phyloP scores from a whole-genome alignment of 1,140 invertebrate genomes.

The Pachyrhynchus sulphureomaculatus region DNA sequence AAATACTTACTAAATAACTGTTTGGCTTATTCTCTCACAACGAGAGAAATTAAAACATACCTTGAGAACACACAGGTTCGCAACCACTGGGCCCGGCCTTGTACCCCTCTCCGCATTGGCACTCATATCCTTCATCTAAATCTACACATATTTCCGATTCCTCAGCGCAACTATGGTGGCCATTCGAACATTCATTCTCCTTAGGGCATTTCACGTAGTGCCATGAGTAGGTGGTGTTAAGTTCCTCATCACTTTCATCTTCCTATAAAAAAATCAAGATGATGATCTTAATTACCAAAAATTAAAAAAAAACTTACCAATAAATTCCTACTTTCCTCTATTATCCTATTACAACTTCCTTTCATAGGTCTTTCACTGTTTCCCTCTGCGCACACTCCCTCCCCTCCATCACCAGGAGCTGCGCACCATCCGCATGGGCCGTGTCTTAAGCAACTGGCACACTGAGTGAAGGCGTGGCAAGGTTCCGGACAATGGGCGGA shows the following conservation, averaged over 20 bases:
- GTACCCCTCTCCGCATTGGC: constrained; percentile 83
- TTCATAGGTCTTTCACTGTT: constrained; percentile 63
- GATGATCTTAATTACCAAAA: not conserved
- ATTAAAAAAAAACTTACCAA: constrained; percentile 27
- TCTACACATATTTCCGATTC: constrained; percentile 85
- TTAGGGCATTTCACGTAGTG: constrained; percentile 84
- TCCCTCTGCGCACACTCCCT: constrained; percentile 75
- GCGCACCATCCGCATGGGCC: constrained; percentile 88
- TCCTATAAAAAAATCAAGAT: constrained; percentile 15
- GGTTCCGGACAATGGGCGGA: constrained; percentile 78
- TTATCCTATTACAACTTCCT: constrained; percentile 65
- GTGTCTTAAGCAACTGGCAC: constrained; percentile 80
- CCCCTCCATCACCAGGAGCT: constrained; percentile 58
- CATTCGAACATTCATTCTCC: constrained; percentile 91
- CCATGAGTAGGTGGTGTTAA: constrained; percentile 66
- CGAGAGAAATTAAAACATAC: too few species aligned
- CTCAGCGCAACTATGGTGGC: constrained; percentile 86
- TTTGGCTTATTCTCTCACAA: too few species aligned
- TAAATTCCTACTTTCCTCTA: constrained; percentile 30
- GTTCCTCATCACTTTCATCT: constrained; percentile 1
- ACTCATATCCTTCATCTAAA: constrained; percentile 70
- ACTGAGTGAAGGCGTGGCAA: constrained; percentile 81
- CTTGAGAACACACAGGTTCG: constrained; percentile 78
- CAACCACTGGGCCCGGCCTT: constrained; percentile 62
- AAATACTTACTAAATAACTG: too few species aligned